A percentile compares a stretch with the other conserved stretches of the same genome.
These are phyloP conservation scores for Cryptocephalus primarius DNA, from an alignment of 2,888 invertebrate genomes.

Conservation along the genomic window DNA sequence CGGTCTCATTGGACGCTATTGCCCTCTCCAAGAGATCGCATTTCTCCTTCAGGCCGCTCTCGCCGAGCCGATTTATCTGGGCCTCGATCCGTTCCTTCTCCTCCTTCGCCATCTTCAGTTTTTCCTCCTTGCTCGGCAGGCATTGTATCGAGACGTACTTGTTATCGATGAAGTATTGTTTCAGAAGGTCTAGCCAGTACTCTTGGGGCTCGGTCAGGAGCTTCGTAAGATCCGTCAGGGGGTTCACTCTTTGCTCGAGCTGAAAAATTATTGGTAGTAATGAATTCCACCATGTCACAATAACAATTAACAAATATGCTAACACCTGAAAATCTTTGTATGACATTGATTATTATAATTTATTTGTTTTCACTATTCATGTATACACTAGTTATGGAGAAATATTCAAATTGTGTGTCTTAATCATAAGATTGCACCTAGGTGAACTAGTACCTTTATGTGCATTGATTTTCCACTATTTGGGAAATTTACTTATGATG, in stretches of 20 bases:
- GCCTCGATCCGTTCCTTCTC: constrained; percentile 61
- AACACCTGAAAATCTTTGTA: no score
- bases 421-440: no score
- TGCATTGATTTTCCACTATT: no score
- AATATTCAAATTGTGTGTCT: no score
- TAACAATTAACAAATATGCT: no score
- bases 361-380: no score
- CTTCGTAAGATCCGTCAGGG: constrained; percentile 48
- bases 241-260: constrained; percentile 61
- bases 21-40: constrained; percentile 53
- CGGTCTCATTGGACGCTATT: constrained; percentile 62
- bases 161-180: constrained; percentile 55
- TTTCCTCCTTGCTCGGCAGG: constrained; percentile 52
- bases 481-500: no score
- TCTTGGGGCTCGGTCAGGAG: constrained; percentile 48
- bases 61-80: constrained; percentile 54
- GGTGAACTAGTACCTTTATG: no score
- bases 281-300: no score
- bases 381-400: no score
- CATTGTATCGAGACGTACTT: constrained; percentile 52
- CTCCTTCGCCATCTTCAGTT: constrained; percentile 54
- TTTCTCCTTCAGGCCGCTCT: constrained; percentile 54
- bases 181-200: constrained; percentile 64
- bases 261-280: constrained; percentile 24
- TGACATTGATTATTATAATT: no score